Percentiles rank a stretch among this genome's conserved stretches.
phyloP scores from a whole-genome alignment of 64 coral and sea anemone species.

The Porites lutea region DNA sequence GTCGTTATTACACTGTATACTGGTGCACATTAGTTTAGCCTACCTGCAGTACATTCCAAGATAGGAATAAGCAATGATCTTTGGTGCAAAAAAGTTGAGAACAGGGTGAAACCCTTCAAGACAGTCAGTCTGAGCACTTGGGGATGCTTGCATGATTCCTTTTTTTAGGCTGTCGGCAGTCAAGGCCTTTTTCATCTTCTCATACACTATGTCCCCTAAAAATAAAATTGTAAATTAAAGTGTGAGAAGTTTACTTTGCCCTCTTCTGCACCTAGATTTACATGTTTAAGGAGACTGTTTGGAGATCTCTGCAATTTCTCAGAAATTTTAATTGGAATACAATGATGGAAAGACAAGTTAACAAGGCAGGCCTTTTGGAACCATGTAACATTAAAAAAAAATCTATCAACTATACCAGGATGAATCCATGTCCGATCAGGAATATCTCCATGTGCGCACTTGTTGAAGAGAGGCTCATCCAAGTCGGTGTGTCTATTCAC shows the following conservation, averaged over 20 bases:
- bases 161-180: conserved; percentile 28
- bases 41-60: conserved; percentile 67
- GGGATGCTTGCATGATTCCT: conserved; percentile 43
- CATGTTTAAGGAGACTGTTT: too few relatives aligned
- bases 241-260: conserved; percentile 13
- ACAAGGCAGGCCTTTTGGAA: neutral
- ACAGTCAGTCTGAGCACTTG: conserved; percentile 48
- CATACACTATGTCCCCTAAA: conserved; percentile 30
- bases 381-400: conserved; percentile 39
- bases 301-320: too few relatives aligned
- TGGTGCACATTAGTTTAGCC: neutral
- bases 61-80: conserved; percentile 59
- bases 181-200: conserved; percentile 24
- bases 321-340: too few relatives aligned
- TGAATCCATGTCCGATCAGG: conserved; percentile 51
- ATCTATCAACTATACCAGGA: too few relatives aligned
- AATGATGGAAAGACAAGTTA: too few relatives aligned
- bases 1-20: neutral
- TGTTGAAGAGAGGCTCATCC: conserved; percentile 61
- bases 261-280: too few relatives aligned
- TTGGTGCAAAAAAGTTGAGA: conserved; percentile 53
- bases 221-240: neutral
- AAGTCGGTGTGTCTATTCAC: conserved; percentile 59
- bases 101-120: conserved; percentile 62
- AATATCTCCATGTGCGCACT: conserved; percentile 71